Conservation (phyloP, 2,888 invertebrate species). For the Cabera pusaria region DNA sequence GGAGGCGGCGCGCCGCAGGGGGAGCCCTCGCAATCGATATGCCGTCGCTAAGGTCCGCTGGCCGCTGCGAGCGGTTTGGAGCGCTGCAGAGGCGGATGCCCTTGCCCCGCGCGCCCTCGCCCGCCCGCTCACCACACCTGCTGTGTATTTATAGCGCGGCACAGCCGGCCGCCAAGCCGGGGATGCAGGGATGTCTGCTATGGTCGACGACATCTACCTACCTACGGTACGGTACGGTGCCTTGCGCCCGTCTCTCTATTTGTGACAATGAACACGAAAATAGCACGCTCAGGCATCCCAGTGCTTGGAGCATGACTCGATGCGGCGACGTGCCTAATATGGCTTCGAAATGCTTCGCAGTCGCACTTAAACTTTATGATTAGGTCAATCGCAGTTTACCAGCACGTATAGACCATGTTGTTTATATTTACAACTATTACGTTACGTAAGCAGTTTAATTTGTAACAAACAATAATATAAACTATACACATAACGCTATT, state of each 20-base stretch:
- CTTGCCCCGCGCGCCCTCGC: conserved; percentile 60
- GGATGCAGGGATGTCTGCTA: conserved; percentile 77
- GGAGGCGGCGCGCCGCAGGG: conserved; percentile 80
- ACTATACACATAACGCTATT: conserved; percentile 42
- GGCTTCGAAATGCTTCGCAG: conserved; percentile 11
- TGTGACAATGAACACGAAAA: conserved; percentile 70
- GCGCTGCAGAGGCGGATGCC: conserved; percentile 80
- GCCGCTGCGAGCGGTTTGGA: conserved; percentile 79
- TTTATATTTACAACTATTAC: no score
- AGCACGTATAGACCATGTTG: no score
- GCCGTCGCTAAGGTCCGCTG: conserved; percentile 83
- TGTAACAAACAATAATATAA: conserved; percentile 5
- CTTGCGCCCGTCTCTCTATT: conserved; percentile 63
- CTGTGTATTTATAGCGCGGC: conserved; percentile 80
- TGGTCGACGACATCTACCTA: conserved; percentile 61
- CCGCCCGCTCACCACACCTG: conserved; percentile 73
- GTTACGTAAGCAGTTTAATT: background rate
- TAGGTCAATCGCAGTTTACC: no score
- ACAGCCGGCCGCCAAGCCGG: conserved; percentile 70
- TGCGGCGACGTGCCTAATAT: conserved; percentile 14
- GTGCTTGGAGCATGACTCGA: conserved; percentile 36
- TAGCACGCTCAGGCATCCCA: conserved; percentile 54
- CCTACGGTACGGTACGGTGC: conserved; percentile 45
- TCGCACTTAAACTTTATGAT: no score
- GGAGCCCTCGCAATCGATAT: conserved; percentile 84